phyloP scores from a whole-genome alignment of 1,140 invertebrate species.

The Drosophila prosaltans region DNA sequence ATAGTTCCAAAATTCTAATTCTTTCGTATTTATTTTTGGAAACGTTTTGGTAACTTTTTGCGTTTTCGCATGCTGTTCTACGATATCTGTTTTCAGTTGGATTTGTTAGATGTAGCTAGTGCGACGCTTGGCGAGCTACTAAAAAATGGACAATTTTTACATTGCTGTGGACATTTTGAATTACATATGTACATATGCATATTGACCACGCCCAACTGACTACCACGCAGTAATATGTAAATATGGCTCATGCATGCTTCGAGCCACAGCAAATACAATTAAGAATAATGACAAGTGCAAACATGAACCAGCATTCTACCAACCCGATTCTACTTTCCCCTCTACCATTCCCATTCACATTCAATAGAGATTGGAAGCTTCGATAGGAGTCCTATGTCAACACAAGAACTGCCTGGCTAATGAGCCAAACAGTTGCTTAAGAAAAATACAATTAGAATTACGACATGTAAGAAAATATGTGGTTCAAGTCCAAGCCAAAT shows the following conservation, averaged over 20 bases:
- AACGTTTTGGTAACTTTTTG: conserved; percentile 23
- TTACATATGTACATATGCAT: conserved; percentile 18
- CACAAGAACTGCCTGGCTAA: conserved; percentile 27
- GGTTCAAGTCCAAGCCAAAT: conserved; percentile 46
- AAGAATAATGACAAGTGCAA: conserved; percentile 80
- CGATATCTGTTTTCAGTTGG: not conserved
- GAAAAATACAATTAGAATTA: conserved; percentile 48
- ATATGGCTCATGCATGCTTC: conserved; percentile 57
- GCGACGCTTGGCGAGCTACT: conserved; percentile 42
- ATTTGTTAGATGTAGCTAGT: conserved; percentile 5
- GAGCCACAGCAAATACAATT: conserved; percentile 71
- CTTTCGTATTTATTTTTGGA: no score
- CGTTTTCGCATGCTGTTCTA: conserved; percentile 50
- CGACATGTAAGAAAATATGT: not conserved
- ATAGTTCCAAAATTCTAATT: no score
- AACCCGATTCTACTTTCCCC: not conserved
- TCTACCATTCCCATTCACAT: not conserved
- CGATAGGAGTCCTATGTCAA: conserved; percentile 44
- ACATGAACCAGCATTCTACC: conserved; percentile 52
- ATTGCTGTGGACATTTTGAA: conserved; percentile 22
- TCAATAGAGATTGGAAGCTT: conserved; percentile 59
- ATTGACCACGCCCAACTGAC: conserved; percentile 14
- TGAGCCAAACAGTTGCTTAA: conserved; percentile 40
- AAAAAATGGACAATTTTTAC: conserved; percentile 31
- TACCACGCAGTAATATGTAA: conserved; percentile 48